A percentile compares a stretch with the other conserved stretches of the same genome.
phyloP scores from a whole-genome alignment of 2,888 invertebrate genomes.

The Drosophila borealis region DNA sequence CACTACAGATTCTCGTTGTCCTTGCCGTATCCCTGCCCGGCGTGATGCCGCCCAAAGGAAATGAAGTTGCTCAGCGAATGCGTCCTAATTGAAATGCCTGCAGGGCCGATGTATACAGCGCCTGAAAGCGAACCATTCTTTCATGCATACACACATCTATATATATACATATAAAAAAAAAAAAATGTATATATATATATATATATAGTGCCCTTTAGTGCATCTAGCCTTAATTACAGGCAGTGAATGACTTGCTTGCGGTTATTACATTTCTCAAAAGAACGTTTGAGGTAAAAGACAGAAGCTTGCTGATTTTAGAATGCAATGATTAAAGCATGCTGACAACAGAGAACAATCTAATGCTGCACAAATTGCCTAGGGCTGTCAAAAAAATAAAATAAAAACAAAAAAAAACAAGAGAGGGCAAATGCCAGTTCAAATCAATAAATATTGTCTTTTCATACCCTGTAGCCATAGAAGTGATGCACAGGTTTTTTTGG shows the following conservation, averaged over 20 bases:
- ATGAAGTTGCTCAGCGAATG: slow-evolving; percentile 45
- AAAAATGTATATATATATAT: neutral
- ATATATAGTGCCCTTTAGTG: slow-evolving; percentile 3
- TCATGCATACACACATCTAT: neutral
- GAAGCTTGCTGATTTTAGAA: slow-evolving; percentile 6
- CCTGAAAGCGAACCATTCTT: slow-evolving; percentile 2
- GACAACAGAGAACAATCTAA: neutral
- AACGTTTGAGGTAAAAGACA: neutral
- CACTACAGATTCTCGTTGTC: slow-evolving; percentile 25
- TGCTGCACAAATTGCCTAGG: slow-evolving; percentile 1
- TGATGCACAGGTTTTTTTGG: too few species aligned
- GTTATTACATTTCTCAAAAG: slow-evolving; percentile 30
- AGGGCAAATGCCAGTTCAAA: neutral
- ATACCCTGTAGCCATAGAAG: neutral
- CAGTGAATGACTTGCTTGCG: slow-evolving; percentile 21
- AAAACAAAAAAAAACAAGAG: neutral
- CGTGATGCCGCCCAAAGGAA: slow-evolving; percentile 33
- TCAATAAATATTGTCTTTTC: slow-evolving; percentile 7
- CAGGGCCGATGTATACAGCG: slow-evolving; percentile 15
- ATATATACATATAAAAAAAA: neutral
- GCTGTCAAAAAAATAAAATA: neutral
- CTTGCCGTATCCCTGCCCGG: neutral
- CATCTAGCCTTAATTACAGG: slow-evolving; percentile 28
- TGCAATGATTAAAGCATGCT: slow-evolving; percentile 1
- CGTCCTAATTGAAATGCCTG: slow-evolving; percentile 59